Conservation (phyloP, 2,888 invertebrate species). For the Anaspis maculata region DNA sequence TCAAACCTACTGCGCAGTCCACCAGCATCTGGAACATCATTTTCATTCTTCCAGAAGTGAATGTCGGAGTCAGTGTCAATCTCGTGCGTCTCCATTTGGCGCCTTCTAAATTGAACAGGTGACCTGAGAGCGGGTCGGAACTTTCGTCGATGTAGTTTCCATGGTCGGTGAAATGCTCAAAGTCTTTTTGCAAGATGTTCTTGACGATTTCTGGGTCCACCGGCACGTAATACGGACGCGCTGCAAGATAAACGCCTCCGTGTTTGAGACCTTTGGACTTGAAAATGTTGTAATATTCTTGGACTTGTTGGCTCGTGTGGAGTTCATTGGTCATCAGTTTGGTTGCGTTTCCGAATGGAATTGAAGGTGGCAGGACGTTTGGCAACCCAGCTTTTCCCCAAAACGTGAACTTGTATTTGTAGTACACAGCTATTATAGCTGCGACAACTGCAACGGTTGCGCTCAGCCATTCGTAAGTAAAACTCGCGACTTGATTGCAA, state of each 20-base stretch:
- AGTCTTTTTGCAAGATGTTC: conserved; percentile 50
- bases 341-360: conserved; percentile 26
- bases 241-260: conserved; percentile 21
- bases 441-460: too few species aligned
- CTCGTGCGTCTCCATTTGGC: conserved; percentile 53
- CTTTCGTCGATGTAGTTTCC: conserved; percentile 49
- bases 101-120: conserved; percentile 48
- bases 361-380: conserved; percentile 15
- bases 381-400: neutral
- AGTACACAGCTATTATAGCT: conserved; percentile 13
- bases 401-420: neutral
- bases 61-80: conserved; percentile 39
- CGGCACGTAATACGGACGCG: conserved; percentile 16
- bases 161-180: conserved; percentile 51
- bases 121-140: conserved; percentile 48
- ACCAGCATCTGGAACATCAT: conserved; percentile 29
- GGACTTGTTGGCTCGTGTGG: conserved; percentile 9
- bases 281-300: conserved; percentile 15
- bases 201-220: conserved; percentile 22
- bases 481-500: too few species aligned
- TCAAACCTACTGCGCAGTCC: conserved; percentile 15
- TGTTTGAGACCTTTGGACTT: conserved; percentile 16
- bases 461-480: too few species aligned
- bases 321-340: conserved; percentile 4
- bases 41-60: conserved; percentile 25